Evolutionary conservation across 2,797 vertebrate species (phyloP), one percentile per base, ranked within the genome.

Genomic region (Bovichtus variegatus): DNA sequence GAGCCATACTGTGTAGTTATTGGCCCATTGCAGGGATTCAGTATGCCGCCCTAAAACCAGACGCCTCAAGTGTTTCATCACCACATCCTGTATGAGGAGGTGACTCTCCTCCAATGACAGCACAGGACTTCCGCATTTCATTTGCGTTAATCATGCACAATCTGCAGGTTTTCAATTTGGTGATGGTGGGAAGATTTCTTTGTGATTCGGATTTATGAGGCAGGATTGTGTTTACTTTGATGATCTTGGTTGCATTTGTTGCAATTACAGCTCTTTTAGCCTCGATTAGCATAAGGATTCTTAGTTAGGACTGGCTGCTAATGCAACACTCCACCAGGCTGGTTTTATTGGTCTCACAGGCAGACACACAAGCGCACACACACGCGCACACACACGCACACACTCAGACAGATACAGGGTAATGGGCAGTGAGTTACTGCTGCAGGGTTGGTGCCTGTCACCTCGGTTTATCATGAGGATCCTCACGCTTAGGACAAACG

Each of bases 401-500:
- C 69, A 57, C 70, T 27, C 60, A 51, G 54, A 78, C 15, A 27
- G 64, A 76, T 60, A 63, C 83, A 60, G 65, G 68, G 78, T 84
- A 87, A 87, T 90, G 77, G 83, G 78, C 68, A 70, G 79, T 85
- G 85, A 90, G 82, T 84, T 89, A 91, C 81, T 81, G 83, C 74
- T 74, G 82, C 73, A 57, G 74, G 85, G 80, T 67, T 74, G 69
- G 71, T 62, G 83, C 58, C 66, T 89, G 88, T 92, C 89, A 87
- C 82, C 87, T 81, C 79, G 46, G 79, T 90, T 89, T 90, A 86
- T 89, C 89, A 87, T 63, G 74, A 89, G 88, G 76, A 87, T 88
- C 63, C 85, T 86, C 80, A 74, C 65, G 36, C 82, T 34, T 71
- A 84, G 85, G 89, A 89, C 87, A 88, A 87, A 87, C 73, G 53